Evolutionary conservation across 2,888 invertebrate genomes (phyloP).

Genomic region (Scelioninae gen. 2): DNA sequence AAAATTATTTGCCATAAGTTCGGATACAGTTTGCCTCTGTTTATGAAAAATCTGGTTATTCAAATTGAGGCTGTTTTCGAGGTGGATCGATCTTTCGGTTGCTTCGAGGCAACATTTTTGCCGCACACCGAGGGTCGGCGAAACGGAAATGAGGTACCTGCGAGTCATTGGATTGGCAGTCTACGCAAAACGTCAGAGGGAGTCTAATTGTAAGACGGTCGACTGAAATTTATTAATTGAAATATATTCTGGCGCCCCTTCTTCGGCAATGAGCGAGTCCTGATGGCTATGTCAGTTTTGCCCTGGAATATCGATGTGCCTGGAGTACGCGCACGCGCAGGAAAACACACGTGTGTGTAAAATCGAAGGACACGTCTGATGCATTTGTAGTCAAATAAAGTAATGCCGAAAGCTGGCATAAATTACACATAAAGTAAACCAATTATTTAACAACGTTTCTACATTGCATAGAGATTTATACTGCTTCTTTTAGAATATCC

Average conservation of each 20-base stretch:
- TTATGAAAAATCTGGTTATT: slow-evolving; percentile 10
- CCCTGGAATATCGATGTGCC: slow-evolving; percentile 55
- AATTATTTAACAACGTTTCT: slow-evolving; percentile 11
- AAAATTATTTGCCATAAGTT: slow-evolving; percentile 34
- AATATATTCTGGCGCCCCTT: slow-evolving; percentile 21
- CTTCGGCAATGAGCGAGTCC: slow-evolving; percentile 42
- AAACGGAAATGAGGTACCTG: not conserved
- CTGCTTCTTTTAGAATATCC: too few relatives aligned
- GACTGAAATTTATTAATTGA: slow-evolving; percentile 21
- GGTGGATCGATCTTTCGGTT: not conserved
- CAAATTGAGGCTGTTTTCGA: not conserved
- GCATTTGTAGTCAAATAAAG: slow-evolving; percentile 50
- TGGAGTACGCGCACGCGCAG: slow-evolving; percentile 46
- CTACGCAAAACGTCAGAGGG: not conserved
- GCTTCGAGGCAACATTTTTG: not conserved
- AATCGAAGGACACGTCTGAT: slow-evolving; percentile 56
- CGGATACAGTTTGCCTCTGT: not conserved
- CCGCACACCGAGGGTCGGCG: not conserved
- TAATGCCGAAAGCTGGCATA: slow-evolving; percentile 31
- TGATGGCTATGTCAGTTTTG: slow-evolving; percentile 48
- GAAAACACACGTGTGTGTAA: slow-evolving; percentile 26
- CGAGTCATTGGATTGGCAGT: not conserved
- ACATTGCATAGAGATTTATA: not conserved
- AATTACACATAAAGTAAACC: slow-evolving; percentile 28
- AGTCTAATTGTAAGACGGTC: slow-evolving; percentile 10